Base-by-base conservation (phyloP, 2,888 invertebrate species). In the Empis livida region DNA sequence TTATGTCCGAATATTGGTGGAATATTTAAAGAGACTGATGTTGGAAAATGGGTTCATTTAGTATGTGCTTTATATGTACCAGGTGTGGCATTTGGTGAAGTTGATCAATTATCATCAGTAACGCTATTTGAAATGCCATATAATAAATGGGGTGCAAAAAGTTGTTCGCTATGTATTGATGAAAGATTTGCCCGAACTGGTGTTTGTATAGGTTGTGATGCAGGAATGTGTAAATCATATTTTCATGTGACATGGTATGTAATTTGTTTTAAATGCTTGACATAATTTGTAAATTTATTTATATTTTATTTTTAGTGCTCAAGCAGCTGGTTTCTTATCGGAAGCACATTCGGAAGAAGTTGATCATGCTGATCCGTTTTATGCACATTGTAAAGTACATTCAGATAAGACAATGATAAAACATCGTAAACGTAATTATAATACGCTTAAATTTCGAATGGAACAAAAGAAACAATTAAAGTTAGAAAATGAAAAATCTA, bases 111-210 rank as follows among this genome's bases (percentile, higher is more conserved):
- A 23, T 87, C 89, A 0, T 91, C 89, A 42, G 88, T 96, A 15
- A 95, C 95, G 1, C 72, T 97, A 49, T 95, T 95, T 68, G 95
- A 96, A 72, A 92, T 97, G 88, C 89, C 90, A n/a, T 94, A 95
- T 66, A 86, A 84, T 46, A 87, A 89, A 57, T 99, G 95, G 92
- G 97, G 97, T 35, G 84, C 90, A 10, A 90, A 92, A 61, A 79
- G 82, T 10, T 99, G 99, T 63, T 82, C 84, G 9, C 71, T 94
- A 11, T 99, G 99, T 66, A 82, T 82, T 53, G 93, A 96, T 67
- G 79, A 84, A 5, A 75, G 89, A 38, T 84, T 85, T 59, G 84
- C 92, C 10, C 76, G 93, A 27, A 92, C 94, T 1, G 99, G 99
- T 3, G 91, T 99, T 13, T 91, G 92, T 63, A 91, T 97, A 46